Base-by-base conservation (phyloP, 1,140 invertebrate species). In the Patella vulgata region DNA sequence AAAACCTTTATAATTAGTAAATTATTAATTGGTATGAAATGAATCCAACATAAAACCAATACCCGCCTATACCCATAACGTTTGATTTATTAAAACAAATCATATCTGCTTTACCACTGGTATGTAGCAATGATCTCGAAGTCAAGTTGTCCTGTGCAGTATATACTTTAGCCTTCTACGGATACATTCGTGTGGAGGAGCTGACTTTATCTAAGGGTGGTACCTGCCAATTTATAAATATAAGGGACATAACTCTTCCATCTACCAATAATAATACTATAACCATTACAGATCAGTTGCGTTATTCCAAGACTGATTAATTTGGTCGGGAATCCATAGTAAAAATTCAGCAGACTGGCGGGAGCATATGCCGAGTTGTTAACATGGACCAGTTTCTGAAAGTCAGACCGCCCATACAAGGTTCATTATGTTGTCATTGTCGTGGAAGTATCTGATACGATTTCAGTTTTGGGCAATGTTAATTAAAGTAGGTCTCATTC, bases 391-490 rank as follows among this genome's bases (percentile, higher is more conserved):
- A 31, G 1, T 63, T 39, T 21, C 17, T 63, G 14, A 30, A 43
- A 52, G 25, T 47, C 4, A 23, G 44, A 12, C 36, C n/a, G 2
- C 4, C 5, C 12, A 8, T 25, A 5, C 14, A 4, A 8, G 33
- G 44, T 14, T 50, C 8, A 2, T 47, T 47, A 42, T 47, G 5
- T 8, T 8, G 33, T 36, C 33, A 36, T 36, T 36, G 14, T 36
- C 6, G 33, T 36, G 33, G 33, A 54, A n/a, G 43, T 31, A 54
- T 46, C 33, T 62, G 17, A 68, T 48, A 14, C n/a, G 60, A 6
- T 63, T 48, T 46, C 66, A 68, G 28, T 68, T 64, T 42, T 21
- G 25, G 4, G 52, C 44, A 17, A 43, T 64, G 8, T 28, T 68
- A 17, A 43, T 9, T 19, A 68, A 68, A 8, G 3, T 39, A 53